phyloP scores from a whole-genome alignment of 1,140 invertebrate genomes.

The Augochlora pura region DNA sequence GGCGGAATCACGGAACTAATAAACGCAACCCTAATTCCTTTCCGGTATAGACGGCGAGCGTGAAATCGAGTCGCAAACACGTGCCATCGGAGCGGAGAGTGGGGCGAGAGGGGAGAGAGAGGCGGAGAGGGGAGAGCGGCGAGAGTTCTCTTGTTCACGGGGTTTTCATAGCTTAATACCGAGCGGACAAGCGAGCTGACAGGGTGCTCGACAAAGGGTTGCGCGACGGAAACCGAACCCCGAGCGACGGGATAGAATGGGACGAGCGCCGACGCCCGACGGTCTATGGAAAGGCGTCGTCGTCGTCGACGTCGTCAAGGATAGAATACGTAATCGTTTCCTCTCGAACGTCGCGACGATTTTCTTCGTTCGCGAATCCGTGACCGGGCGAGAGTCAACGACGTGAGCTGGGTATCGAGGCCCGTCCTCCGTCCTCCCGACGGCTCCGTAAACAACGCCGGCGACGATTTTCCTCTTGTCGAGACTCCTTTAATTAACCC shows the following conservation, averaged over 20 bases:
- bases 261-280: neutral
- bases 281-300: conserved; percentile 31
- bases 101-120: too few relatives aligned
- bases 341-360: conserved; percentile 42
- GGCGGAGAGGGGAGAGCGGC: neutral
- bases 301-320: neutral
- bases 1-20: conserved; percentile 2
- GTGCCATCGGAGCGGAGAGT: too few relatives aligned
- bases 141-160: neutral
- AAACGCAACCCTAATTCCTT: neutral
- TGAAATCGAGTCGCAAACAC: neutral
- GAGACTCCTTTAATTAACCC: too few relatives aligned
- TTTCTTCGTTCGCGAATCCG: conserved; percentile 57
- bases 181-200: conserved; percentile 2
- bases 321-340: conserved; percentile 61
- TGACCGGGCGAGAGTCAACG: conserved; percentile 35
- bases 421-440: neutral
- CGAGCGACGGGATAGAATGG: neutral
- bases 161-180: conserved; percentile 7
- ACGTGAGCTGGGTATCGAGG: conserved; percentile 52
- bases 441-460: conserved; percentile 21
- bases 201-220: neutral
- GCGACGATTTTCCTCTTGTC: neutral
- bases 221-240: neutral
- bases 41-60: neutral